A percentile compares a stretch with the other conserved stretches of the same genome.
These are phyloP conservation scores for Corythaeola cristata DNA, from an alignment of 2,113 vertebrate species.

Conservation along the genomic window DNA sequence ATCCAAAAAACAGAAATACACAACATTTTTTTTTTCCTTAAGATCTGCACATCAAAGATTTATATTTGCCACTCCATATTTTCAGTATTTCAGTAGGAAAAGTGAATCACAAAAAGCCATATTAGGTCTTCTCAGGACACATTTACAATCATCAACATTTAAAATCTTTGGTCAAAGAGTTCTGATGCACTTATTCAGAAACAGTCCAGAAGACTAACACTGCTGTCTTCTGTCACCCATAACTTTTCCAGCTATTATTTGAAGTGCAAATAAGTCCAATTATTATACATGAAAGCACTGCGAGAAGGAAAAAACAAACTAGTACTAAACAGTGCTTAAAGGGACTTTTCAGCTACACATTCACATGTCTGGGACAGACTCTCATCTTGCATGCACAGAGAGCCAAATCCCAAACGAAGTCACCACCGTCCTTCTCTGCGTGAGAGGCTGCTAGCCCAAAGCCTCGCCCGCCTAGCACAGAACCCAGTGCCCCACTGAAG, in stretches of 20 bases:
- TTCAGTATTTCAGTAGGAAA: neutral
- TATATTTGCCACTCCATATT: neutral
- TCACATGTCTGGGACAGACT: neutral
- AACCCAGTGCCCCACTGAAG: neutral
- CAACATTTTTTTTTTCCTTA: neutral
- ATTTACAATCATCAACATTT: neutral
- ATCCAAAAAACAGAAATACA: neutral
- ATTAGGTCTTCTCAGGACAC: neutral
- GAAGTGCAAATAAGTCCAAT: neutral
- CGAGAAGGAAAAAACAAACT: neutral
- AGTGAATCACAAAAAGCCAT: neutral
- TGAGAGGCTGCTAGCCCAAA: neutral
- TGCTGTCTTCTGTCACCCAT: neutral
- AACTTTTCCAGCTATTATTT: neutral
- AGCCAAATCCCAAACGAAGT: neutral
- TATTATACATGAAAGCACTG: neutral
- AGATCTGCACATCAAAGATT: neutral
- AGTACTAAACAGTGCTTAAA: neutral
- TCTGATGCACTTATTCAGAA: neutral
- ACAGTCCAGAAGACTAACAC: neutral
- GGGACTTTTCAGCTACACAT: neutral
- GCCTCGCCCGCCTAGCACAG: neutral
- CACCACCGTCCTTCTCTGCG: fast-evolving
- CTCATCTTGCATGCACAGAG: neutral
- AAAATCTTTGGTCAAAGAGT: neutral